Evolutionary conservation across 2,888 invertebrate species (phyloP).

Genomic region (Corythucha ciliata): DNA sequence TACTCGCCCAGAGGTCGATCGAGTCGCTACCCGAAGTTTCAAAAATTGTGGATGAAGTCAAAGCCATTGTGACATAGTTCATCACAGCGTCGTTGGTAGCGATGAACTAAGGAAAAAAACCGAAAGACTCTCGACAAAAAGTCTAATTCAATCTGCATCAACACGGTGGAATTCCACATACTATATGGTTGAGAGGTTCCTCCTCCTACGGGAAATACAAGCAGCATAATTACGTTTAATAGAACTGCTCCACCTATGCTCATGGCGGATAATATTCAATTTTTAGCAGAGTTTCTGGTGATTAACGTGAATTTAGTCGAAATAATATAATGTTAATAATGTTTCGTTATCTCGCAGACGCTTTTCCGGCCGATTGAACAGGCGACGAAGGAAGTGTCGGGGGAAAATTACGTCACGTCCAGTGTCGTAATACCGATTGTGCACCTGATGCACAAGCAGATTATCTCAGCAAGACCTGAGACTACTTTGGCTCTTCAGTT

Average conservation of each 20-base stretch:
- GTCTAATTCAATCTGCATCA: constrained; percentile 4
- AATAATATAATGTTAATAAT: no score
- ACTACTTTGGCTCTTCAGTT: neutral
- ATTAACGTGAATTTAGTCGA: no score
- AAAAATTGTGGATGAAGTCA: constrained; percentile 10
- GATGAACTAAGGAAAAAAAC: constrained; percentile 10
- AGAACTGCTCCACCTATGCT: neutral
- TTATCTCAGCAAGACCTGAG: neutral
- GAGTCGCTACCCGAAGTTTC: constrained; percentile 23
- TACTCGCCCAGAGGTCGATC: constrained; percentile 34
- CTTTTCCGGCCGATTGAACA: constrained; percentile 10
- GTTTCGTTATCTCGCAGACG: no score
- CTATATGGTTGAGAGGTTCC: constrained; percentile 14
- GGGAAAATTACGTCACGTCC: constrained; percentile 14
- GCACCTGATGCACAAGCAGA: neutral
- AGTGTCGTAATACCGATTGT: constrained; percentile 15
- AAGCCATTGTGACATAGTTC: constrained; percentile 8
- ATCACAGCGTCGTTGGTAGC: constrained; percentile 10
- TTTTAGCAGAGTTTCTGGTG: neutral
- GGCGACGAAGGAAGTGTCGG: constrained; percentile 12
- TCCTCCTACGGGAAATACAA: constrained; percentile 4
- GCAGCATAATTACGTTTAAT: constrained; percentile 1
- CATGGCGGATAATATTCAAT: neutral
- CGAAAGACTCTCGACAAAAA: constrained; percentile 9
- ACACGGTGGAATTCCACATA: constrained; percentile 18